Evolutionary conservation across 2,888 invertebrate species (phyloP).

Genomic region (Clitarchus hookeri): DNA sequence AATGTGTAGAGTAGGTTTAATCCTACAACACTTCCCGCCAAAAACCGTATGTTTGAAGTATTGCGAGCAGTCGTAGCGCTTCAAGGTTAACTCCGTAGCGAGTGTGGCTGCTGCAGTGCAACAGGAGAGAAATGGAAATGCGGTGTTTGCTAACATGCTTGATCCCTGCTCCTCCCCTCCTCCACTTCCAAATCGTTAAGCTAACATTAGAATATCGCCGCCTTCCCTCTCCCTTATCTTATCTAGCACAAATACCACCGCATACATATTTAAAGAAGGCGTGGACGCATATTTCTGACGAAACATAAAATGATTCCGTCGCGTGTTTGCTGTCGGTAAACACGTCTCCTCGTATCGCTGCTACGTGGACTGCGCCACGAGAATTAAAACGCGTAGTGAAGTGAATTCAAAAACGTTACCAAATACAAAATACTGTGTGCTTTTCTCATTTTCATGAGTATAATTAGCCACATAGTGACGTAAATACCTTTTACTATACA

Average conservation of each 20-base stretch:
- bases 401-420: too few species aligned
- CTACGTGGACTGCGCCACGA: too few species aligned
- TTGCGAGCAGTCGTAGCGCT: too few species aligned
- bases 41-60: too few species aligned
- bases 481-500: too few species aligned
- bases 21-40: too few species aligned
- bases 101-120: background rate
- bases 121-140: background rate
- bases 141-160: background rate
- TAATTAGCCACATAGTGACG: too few species aligned
- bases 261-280: conserved; percentile 27
- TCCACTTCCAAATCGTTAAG: conserved; percentile 12
- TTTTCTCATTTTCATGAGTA: too few species aligned
- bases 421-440: too few species aligned
- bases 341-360: background rate
- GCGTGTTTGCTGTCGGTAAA: background rate
- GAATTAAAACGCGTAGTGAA: too few species aligned
- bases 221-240: background rate
- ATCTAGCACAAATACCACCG: conserved; percentile 5
- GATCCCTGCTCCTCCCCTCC: background rate
- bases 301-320: background rate
- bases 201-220: conserved; percentile 24
- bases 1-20: too few species aligned
- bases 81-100: background rate
- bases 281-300: conserved; percentile 16